Conservation (phyloP, 2,797 vertebrate species). For the Benthosema pterotum region DNA sequence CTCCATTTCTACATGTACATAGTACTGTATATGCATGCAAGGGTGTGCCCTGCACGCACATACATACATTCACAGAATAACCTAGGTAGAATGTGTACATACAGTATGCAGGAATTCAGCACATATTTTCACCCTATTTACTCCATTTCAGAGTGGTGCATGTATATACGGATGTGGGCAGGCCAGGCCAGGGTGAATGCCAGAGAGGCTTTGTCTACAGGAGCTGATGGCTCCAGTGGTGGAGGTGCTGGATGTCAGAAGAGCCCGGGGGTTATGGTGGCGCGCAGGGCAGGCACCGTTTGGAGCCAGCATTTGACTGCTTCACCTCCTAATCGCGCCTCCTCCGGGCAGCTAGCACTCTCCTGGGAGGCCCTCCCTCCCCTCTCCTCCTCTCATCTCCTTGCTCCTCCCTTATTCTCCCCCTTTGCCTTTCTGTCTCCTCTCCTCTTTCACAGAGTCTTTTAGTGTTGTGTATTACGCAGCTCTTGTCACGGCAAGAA, state of each 20-base stretch:
- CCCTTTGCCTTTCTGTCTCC: constrained; percentile 24
- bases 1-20: too few species aligned
- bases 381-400: constrained; percentile 32
- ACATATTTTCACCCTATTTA: too few species aligned
- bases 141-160: too few species aligned
- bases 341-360: constrained; percentile 78
- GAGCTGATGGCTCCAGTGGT: constrained; percentile 86
- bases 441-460: constrained; percentile 27
- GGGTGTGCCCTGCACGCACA: too few species aligned
- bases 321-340: constrained; percentile 86
- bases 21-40: too few species aligned
- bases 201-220: constrained; percentile 70
- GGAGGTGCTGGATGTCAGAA: constrained; percentile 83
- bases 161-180: constrained; percentile 38
- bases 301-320: constrained; percentile 82
- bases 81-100: too few species aligned
- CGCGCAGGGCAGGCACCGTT: constrained; percentile 84
- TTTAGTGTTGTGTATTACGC: too few species aligned
- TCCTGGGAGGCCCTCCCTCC: constrained; percentile 70
- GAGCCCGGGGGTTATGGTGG: constrained; percentile 86
- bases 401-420: constrained; percentile 2
- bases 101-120: too few species aligned
- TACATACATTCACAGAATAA: too few species aligned
- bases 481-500: too few species aligned
- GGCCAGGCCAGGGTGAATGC: too few species aligned